Conservation (phyloP, 2,113 vertebrate genomes). For the Apteryx owenii region DNA sequence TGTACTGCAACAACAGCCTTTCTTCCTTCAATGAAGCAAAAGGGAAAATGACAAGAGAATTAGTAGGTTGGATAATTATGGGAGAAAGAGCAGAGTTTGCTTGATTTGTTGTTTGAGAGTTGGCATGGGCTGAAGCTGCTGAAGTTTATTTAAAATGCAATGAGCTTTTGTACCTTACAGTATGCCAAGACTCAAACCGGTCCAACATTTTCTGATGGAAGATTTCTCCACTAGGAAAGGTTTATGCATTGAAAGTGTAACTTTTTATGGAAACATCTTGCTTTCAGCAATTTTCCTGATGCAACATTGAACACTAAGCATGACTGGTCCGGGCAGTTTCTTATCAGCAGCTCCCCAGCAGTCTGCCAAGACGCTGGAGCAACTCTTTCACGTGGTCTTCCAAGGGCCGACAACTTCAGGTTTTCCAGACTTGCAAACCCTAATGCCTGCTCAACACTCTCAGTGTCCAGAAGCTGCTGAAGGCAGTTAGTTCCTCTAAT, state of each 20-base stretch:
- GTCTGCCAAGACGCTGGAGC: not conserved
- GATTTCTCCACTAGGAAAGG: constrained; percentile 48
- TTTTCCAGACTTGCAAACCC: not conserved
- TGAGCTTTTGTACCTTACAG: constrained; percentile 17
- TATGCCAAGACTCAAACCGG: constrained; percentile 45
- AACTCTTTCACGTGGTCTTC: not conserved
- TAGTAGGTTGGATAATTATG: constrained; percentile 28
- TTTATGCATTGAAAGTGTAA: constrained; percentile 34
- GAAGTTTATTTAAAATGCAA: constrained; percentile 54
- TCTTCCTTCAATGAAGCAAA: constrained; percentile 22
- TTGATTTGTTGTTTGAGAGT: constrained; percentile 26
- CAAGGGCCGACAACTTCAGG: not conserved
- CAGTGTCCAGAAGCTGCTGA: not conserved
- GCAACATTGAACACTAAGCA: not conserved
- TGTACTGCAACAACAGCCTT: not conserved
- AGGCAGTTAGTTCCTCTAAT: not conserved
- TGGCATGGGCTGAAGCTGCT: constrained; percentile 25
- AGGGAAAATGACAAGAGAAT: constrained; percentile 21
- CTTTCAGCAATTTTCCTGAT: constrained; percentile 14
- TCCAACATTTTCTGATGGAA: constrained; percentile 55
- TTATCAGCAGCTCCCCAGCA: not conserved
- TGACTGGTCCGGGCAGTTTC: not conserved
- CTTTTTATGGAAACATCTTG: constrained; percentile 31
- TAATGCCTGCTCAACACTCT: not conserved
- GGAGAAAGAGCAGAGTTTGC: not conserved